These are phyloP conservation scores for Ectemnius continuus DNA, from an alignment of 2,888 invertebrate genomes.

Conservation along the genomic window DNA sequence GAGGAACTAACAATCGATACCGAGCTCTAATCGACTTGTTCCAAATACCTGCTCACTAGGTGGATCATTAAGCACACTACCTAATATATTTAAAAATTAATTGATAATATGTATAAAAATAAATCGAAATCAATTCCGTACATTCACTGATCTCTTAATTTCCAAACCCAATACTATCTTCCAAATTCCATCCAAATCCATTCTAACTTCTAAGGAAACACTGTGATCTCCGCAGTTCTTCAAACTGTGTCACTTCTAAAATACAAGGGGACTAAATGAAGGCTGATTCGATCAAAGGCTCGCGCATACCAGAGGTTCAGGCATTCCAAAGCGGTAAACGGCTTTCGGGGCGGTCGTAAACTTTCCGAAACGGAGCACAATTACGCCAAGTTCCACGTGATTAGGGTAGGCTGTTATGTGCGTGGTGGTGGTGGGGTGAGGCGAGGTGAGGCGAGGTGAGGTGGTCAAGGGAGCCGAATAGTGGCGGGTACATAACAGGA, in stretches of 20 bases:
- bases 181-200: neutral
- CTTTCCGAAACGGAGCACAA: too few species aligned
- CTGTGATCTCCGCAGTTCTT: too few species aligned
- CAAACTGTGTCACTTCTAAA: too few species aligned
- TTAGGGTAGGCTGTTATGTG: too few species aligned
- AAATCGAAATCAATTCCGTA: slow-evolving; percentile 50
- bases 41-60: slow-evolving; percentile 33
- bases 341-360: neutral
- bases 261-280: too few species aligned
- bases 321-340: neutral
- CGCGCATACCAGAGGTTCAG: neutral
- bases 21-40: slow-evolving; percentile 33
- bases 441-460: too few species aligned
- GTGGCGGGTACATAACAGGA: too few species aligned
- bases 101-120: slow-evolving; percentile 60
- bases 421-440: too few species aligned
- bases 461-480: neutral
- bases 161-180: neutral
- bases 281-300: neutral
- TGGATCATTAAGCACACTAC: slow-evolving; percentile 52
- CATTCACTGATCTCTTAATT: neutral
- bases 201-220: too few species aligned
- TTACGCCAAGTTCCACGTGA: too few species aligned
- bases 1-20: neutral
- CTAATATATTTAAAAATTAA: slow-evolving; percentile 58